These are phyloP conservation scores for Canis aureus DNA, from an alignment of 2,113 vertebrate genomes.

Conservation along the genomic window DNA sequence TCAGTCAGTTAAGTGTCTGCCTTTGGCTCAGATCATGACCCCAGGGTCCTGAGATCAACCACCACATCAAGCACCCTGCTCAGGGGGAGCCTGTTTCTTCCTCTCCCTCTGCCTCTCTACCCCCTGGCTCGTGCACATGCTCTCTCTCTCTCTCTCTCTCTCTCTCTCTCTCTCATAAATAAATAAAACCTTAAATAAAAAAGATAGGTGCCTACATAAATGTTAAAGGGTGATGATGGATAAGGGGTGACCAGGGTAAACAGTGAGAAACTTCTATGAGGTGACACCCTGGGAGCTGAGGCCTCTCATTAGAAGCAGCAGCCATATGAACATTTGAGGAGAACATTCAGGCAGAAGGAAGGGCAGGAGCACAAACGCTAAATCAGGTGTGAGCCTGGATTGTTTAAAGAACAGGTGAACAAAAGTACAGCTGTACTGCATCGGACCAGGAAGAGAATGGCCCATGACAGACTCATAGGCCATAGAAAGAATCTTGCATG, in stretches of 20 bases:
- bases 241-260: not conserved
- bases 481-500: not conserved
- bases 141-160: not conserved
- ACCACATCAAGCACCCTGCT: too few relatives aligned
- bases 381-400: not conserved
- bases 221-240: fast-evolving
- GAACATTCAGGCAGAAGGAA: not conserved
- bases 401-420: not conserved
- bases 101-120: not conserved
- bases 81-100: too few relatives aligned
- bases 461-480: fast-evolving
- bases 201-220: not conserved
- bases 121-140: too few relatives aligned
- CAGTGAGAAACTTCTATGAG: not conserved
- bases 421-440: not conserved
- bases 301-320: not conserved
- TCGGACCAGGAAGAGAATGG: not conserved
- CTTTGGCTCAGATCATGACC: not conserved
- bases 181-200: not conserved
- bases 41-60: not conserved
- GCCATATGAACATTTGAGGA: not conserved
- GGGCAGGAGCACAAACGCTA: too few relatives aligned
- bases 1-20: not conserved
- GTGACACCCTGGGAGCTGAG: too few relatives aligned
- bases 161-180: not conserved